phyloP scores from a whole-genome alignment of 2,888 invertebrate species.

The Ectemnius cavifrons region DNA sequence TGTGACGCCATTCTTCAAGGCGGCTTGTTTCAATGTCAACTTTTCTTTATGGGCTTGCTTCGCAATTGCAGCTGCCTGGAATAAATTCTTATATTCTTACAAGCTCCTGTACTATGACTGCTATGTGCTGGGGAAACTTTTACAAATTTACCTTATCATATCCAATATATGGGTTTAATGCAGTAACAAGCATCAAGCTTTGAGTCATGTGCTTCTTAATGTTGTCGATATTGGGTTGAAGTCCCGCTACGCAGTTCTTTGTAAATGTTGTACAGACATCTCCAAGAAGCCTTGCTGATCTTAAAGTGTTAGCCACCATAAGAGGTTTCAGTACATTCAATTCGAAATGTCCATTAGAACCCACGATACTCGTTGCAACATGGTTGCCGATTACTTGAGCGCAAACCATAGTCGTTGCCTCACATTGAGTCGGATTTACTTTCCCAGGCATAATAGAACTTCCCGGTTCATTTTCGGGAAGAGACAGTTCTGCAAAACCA shows the following conservation, averaged over 20 bases:
- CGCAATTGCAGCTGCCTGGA: constrained; percentile 93
- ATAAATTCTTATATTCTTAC: constrained; percentile 31
- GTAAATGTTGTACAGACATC: constrained; percentile 92
- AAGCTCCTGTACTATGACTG: constrained; percentile 9
- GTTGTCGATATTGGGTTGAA: constrained; percentile 86
- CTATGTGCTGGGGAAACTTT: neutral
- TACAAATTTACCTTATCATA: constrained; percentile 89
- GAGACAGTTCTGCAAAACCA: constrained; percentile 93
- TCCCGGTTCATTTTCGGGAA: constrained; percentile 99
- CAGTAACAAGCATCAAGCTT: constrained; percentile 98
- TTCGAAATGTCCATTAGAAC: constrained; percentile 98
- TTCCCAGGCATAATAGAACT: constrained; percentile 99
- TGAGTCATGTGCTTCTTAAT: constrained; percentile 93
- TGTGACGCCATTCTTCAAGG: constrained; percentile 85
- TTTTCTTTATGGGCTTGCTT: constrained; percentile 97
- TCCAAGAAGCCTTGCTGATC: constrained; percentile 91
- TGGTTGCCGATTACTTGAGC: constrained; percentile 99
- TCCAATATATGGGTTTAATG: constrained; percentile 97
- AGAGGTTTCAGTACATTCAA: constrained; percentile 99
- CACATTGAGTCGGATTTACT: constrained; percentile 99
- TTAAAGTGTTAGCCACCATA: constrained; percentile 94
- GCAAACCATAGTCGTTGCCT: constrained; percentile 97
- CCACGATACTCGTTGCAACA: constrained; percentile 94
- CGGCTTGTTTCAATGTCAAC: constrained; percentile 91
- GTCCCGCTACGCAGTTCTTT: constrained; percentile 91